phyloP scores from a whole-genome alignment of 2,797 vertebrate species.

The Mareca penelope region DNA sequence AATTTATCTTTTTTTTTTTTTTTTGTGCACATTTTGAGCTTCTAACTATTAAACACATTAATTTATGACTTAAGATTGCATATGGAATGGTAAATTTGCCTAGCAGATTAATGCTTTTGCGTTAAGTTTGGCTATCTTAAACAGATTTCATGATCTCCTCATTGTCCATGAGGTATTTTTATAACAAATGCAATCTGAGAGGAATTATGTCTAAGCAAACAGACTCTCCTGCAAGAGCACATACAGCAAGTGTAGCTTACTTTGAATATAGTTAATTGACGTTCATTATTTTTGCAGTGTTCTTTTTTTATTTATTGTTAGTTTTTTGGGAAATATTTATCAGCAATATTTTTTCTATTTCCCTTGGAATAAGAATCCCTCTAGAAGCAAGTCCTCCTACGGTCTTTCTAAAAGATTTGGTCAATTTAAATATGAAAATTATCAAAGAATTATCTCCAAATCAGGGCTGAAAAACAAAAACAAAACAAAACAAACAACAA shows the following conservation, averaged over 20 bases:
- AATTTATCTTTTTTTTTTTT: constrained; percentile 6
- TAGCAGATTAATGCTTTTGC: not conserved
- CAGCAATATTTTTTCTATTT: not conserved
- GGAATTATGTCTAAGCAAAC: not conserved
- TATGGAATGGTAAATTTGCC: not conserved
- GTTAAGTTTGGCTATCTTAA: not conserved
- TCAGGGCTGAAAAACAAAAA: not conserved
- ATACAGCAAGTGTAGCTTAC: not conserved
- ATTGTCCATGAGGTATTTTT: not conserved
- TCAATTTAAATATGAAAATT: not conserved
- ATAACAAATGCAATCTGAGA: not conserved
- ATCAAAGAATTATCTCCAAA: not conserved
- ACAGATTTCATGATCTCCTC: not conserved
- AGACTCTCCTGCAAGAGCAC: not conserved
- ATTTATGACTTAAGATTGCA: not conserved
- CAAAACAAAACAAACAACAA: too few relatives aligned
- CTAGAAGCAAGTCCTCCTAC: not conserved
- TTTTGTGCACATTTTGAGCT: not conserved
- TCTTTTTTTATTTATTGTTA: not conserved
- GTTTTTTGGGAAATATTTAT: not conserved
- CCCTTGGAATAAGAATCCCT: not conserved
- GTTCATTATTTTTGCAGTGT: not conserved
- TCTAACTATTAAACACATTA: not conserved
- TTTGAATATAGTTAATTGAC: not conserved
- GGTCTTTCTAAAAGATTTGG: not conserved